Evolutionary conservation across 1,140 invertebrate species (phyloP), one percentile per base, ranked within the genome.

Genomic region (Octopus sinensis): DNA sequence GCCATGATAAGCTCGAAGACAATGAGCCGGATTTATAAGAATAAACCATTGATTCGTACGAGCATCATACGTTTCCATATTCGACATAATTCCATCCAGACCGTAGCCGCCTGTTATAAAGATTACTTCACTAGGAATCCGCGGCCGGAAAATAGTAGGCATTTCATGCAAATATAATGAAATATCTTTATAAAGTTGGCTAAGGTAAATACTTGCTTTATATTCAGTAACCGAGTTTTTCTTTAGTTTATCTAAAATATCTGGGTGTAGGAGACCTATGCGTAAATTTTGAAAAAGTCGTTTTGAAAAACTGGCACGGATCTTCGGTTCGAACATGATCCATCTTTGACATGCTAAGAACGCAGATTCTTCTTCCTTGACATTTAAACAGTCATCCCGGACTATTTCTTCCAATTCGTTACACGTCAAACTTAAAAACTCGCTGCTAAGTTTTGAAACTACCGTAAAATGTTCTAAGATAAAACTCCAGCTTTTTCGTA

Each of bases 311-410:
- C 13, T 12, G 5, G 96, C 92, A 81, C 97, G 91, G 87, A 97
- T 96, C 0, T 95, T 94, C 43, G 97, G 95, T 90, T 98, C 98
- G 91, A 96, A 97, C 89, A 97, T 96, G n/a, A 99, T 95, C 98
- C 98, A 99, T 84, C 95, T 94, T 95, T 98, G 97, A 71, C 98
- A 96, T 7, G 97, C 97, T 91, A 95, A 96, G 89, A 89, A 90
- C 68, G 96, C 95, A 82, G 98, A 96, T 90, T 99, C 97, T 91
- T 99, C 98, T 51, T 95, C 96, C 85, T 96, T 93, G 6, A 99
- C 96, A 92, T 99, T 99, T 5, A 99, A 92, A 91, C 98, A 96
- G 91, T 99, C 98, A 84, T 95, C 96, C 30, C 95, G 95, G 86
- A 99, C 96, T 82, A 99, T 97, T 87, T 98, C 96, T 51, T 97